Evolutionary conservation across 2,797 vertebrate species (phyloP).

Genomic region (Tenualosa ilisha): DNA sequence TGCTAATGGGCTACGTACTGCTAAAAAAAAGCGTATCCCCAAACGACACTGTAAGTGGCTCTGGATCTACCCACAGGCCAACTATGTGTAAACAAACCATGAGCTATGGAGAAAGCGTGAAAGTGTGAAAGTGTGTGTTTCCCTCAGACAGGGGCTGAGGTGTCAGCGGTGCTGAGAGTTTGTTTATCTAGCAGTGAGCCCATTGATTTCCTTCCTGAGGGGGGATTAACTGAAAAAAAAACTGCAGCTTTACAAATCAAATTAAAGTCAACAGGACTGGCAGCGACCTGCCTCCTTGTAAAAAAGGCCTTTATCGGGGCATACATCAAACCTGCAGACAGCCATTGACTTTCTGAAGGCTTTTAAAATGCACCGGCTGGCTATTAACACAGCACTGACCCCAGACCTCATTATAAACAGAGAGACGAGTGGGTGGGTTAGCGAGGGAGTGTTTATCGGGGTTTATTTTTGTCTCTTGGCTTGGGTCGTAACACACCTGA

Average conservation of each 20-base stretch:
- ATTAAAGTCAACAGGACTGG: not conserved
- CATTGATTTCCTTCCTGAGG: not conserved
- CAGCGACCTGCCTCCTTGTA: not conserved
- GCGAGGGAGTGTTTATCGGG: not conserved
- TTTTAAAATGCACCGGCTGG: conserved; percentile 29
- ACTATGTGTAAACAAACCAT: not conserved
- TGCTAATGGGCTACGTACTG: too few species aligned
- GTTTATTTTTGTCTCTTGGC: conserved; percentile 1
- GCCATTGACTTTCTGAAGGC: conserved; percentile 25
- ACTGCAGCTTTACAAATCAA: not conserved
- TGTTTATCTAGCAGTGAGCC: not conserved
- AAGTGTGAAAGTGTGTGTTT: not conserved
- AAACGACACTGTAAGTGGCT: not conserved
- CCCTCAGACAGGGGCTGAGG: not conserved
- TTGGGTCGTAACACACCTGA: conserved; percentile 18
- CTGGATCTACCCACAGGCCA: not conserved
- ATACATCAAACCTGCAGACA: conserved; percentile 33
- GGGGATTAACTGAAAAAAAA: not conserved
- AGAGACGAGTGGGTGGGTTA: not conserved
- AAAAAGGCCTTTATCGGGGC: conserved; percentile 42
- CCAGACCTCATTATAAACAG: not conserved
- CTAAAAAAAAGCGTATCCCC: too few species aligned
- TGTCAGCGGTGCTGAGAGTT: not conserved
- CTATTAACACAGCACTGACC: not conserved
- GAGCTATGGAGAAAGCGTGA: not conserved